Evolutionary conservation across 2,888 invertebrate genomes (phyloP).

Genomic region (Mechanitis mazaeus): DNA sequence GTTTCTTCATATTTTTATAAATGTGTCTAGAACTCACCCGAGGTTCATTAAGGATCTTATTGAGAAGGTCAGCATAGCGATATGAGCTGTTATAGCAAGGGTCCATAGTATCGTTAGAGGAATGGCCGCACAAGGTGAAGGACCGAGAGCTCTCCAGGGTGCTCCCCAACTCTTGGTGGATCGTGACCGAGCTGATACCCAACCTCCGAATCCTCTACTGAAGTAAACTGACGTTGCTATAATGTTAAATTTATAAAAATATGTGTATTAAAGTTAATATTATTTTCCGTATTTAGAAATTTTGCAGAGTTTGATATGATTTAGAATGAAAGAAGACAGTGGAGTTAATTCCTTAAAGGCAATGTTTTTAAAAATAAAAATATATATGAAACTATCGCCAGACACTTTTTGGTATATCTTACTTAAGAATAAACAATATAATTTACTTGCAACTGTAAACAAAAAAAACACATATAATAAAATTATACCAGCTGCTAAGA

Average conservation of each 20-base stretch:
- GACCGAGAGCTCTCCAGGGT: constrained; percentile 66
- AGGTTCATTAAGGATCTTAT: constrained; percentile 60
- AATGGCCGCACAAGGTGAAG: constrained; percentile 64
- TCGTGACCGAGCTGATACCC: constrained; percentile 58
- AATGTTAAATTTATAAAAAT: background rate
- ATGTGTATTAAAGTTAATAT: no score
- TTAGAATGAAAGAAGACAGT: no score
- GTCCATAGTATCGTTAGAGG: constrained; percentile 63
- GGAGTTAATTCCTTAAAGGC: no score
- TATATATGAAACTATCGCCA: no score
- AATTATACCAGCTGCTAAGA: constrained; percentile 68
- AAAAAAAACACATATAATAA: constrained; percentile 3
- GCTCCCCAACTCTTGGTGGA: constrained; percentile 54
- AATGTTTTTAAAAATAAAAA: no score
- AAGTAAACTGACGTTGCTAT: constrained; percentile 68
- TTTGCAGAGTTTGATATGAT: no score
- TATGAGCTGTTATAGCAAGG: constrained; percentile 52
- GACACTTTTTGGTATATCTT: background rate
- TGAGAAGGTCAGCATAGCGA: constrained; percentile 63
- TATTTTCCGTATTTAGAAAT: no score
- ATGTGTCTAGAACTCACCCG: constrained; percentile 47
- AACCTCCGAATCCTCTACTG: constrained; percentile 69
- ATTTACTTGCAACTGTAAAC: background rate
- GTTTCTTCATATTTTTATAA: background rate
- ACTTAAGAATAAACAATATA: background rate